Evolutionary conservation across 2,888 invertebrate species (phyloP), one percentile per base, ranked within the genome.

Genomic region (Crocallis elinguaria): DNA sequence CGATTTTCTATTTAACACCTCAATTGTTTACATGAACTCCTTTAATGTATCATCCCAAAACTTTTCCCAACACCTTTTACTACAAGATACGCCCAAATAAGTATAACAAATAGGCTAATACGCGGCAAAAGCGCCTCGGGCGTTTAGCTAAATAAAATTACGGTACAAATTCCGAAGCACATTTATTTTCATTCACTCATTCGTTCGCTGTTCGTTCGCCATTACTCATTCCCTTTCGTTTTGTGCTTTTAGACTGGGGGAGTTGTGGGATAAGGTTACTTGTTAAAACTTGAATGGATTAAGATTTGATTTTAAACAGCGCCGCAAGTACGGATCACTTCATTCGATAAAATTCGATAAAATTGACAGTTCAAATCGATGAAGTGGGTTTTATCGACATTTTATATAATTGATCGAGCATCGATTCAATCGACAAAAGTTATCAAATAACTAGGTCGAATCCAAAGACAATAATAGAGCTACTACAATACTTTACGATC

Each of bases 131-230:
- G n/a, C 9, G 43, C 43, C 25, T 16, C 43, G 12, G 51, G 42
- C 46, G 46, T 43, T 53, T 53, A 37, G 42, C 46, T 33, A 48
- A 48, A 42, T 53, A 53, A 32, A 53, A 53, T 53, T 53, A 48
- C 36, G 17, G 16, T 17, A 17, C 14, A 35, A 48, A 42, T 33
- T 42, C 25, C 36, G 36, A 41, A 46, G 36, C 53, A 49, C 55
- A 59, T 63, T 58, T 59, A 60, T 61, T 64, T 64, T 38, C 61
- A 64, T 57, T 61, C 63, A 59, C 44, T 60, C 63, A 45, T 58
- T 63, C 54, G 45, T 54, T 60, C 51, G 12, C 41, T 8, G 55
- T 27, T 53, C 60, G 38, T 38, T 48, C 45, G 32, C 51, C 60
- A 58, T 58, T 63, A 42, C 37, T 54, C 56, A 58, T 60, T 60